Evolutionary conservation across 1,140 invertebrate species (phyloP).

Genomic region (Drosophila tani): DNA sequence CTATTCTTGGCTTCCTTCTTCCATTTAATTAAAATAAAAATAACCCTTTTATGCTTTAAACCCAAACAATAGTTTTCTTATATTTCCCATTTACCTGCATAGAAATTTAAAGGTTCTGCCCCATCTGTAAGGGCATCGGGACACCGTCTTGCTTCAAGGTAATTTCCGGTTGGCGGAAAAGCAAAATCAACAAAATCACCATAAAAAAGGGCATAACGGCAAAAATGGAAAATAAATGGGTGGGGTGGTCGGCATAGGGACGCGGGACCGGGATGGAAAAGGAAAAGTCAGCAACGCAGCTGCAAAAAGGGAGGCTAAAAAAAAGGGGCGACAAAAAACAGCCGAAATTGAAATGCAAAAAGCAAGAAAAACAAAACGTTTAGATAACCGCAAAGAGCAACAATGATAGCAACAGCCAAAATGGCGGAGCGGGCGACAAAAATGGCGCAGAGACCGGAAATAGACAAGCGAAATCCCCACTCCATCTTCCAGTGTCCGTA

Average conservation of each 20-base stretch:
- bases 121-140: conserved; percentile 32
- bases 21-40: no score
- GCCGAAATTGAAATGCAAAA: conserved; percentile 75
- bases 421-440: conserved; percentile 43
- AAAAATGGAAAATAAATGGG: conserved; percentile 56
- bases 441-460: conserved; percentile 69
- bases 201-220: conserved; percentile 70
- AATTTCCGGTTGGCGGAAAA: conserved; percentile 61
- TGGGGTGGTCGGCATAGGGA: neutral
- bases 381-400: conserved; percentile 71
- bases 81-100: neutral
- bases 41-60: no score
- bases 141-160: conserved; percentile 4
- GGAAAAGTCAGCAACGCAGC: conserved; percentile 14
- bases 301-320: conserved; percentile 21
- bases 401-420: conserved; percentile 41
- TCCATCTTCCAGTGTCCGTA: conserved; percentile 19
- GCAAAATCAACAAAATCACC: conserved; percentile 79
- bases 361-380: conserved; percentile 67
- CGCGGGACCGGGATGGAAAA: neutral
- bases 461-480: conserved; percentile 53
- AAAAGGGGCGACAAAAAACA: conserved; percentile 29
- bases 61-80: neutral
- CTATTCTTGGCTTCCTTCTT: accelerated
- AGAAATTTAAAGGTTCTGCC: neutral